These are phyloP conservation scores for Thalassophryne amazonica DNA, from an alignment of 2,797 vertebrate species.

Conservation along the genomic window DNA sequence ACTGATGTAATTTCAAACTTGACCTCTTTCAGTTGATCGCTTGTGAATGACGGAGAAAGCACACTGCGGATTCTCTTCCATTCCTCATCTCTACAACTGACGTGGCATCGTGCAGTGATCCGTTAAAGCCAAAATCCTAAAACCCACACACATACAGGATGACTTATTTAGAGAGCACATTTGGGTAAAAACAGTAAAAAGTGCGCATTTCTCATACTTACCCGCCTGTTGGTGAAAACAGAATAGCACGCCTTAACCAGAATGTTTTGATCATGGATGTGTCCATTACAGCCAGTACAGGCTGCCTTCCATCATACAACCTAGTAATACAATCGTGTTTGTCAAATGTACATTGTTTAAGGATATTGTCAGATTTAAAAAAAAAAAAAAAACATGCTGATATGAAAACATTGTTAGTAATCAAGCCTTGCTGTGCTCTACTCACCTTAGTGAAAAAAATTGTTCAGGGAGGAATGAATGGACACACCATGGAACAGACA, in stretches of 20 bases:
- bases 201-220: no score
- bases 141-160: neutral
- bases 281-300: conserved; percentile 74
- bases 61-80: conserved; percentile 79
- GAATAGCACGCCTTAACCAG: conserved; percentile 81
- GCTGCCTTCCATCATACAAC: conserved; percentile 74
- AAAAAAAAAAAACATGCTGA: no score
- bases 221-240: conserved; percentile 76
- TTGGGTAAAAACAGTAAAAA: neutral
- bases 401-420: no score
- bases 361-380: no score
- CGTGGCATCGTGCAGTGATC: conserved; percentile 58
- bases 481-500: no score
- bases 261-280: conserved; percentile 75
- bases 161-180: neutral
- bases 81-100: conserved; percentile 59
- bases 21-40: conserved; percentile 81
- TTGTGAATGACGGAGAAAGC: conserved; percentile 80
- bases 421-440: no score
- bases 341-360: no score
- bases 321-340: conserved; percentile 48
- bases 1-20: no score
- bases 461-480: no score
- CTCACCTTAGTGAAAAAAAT: no score
- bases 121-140: conserved; percentile 72